Evolutionary conservation across 2,113 vertebrate species (phyloP), one percentile per base, ranked within the genome.

Genomic region (Podarcis raffonei): DNA sequence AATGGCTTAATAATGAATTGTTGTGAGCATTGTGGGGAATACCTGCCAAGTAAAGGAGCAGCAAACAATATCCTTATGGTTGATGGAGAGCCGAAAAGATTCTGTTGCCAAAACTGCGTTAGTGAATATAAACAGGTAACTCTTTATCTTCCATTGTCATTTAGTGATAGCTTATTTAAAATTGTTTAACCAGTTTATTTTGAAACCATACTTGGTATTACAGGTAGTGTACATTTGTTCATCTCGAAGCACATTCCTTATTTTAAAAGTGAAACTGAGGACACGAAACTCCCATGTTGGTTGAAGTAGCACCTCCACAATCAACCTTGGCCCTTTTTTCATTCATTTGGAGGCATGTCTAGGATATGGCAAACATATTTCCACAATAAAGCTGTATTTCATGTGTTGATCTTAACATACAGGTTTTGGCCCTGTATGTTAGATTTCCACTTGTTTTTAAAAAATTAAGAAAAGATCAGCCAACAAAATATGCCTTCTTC

Each of bases 1-100:
- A 99, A 99, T 91, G 99, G 99, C 77, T 96, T 99, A 91, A 97
- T 99, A 96, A 99, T 99, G 99, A 99, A 99, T 96, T 99, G 99
- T 96, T 99, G 99, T 92, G 99, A 99, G 94, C 99, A 99, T 68
- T 99, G 99, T 81, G 99, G 99, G 13, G 98, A 99, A 93, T 99
- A 99, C 95, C 97, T 99, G 92, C 98, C 98, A 90, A 99, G 96
- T 96, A 98, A 98, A 96, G 98, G 98, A 77, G 97, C 98, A 37
- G 98, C 98, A 91, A 99, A 99, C 96, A 98, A 99, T 95, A 97
- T 98, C 90, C 95, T 99, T 92, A 97, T 98, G 92, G 96, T 99
- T 83, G 99, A 99, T 23, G 99, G 99, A 77, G 98, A 99, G 95
- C 98, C 99, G 96, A 99, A 99, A 94, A 98, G 98, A 92, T 99